Percentiles rank a stretch among this genome's conserved stretches.
Conservation (phyloP, 2,797 vertebrate species). For the Hippopotamyrus pictus region DNA sequence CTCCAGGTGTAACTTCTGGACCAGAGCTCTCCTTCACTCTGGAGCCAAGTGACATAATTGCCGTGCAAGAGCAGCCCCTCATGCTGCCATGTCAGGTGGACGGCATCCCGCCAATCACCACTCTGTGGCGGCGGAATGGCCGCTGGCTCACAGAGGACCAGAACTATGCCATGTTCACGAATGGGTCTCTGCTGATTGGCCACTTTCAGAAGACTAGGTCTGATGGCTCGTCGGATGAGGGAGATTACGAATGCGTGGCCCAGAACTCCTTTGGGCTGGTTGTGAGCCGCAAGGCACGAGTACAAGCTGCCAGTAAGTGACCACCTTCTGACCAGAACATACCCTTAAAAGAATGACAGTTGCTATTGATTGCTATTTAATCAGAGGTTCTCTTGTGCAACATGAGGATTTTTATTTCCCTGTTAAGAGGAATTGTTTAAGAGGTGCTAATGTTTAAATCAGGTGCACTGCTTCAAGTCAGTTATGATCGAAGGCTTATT, state of each 20-base stretch:
- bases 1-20: slow-evolving; percentile 69
- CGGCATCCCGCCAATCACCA: slow-evolving; percentile 84
- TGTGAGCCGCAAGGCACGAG: slow-evolving; percentile 86
- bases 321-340: background rate
- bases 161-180: slow-evolving; percentile 70
- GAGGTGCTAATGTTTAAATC: background rate
- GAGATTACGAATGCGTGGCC: slow-evolving; percentile 91
- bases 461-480: background rate
- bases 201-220: slow-evolving; percentile 71
- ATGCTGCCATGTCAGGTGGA: slow-evolving; percentile 86
- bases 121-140: slow-evolving; percentile 84
- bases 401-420: background rate
- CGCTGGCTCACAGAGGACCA: slow-evolving; percentile 63
- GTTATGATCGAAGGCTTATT: background rate
- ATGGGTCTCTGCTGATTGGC: slow-evolving; percentile 80
- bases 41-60: slow-evolving; percentile 88
- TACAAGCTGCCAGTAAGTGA: slow-evolving; percentile 93
- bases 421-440: background rate
- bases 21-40: slow-evolving; percentile 81
- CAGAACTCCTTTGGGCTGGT: slow-evolving; percentile 89
- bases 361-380: background rate
- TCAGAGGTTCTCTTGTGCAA: background rate
- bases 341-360: background rate
- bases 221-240: slow-evolving; percentile 79
- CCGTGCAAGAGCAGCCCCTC: slow-evolving; percentile 80